Evolutionary conservation across 2,888 invertebrate species (phyloP), one percentile per base, ranked within the genome.

Genomic region (Protodeltote pygarga): DNA sequence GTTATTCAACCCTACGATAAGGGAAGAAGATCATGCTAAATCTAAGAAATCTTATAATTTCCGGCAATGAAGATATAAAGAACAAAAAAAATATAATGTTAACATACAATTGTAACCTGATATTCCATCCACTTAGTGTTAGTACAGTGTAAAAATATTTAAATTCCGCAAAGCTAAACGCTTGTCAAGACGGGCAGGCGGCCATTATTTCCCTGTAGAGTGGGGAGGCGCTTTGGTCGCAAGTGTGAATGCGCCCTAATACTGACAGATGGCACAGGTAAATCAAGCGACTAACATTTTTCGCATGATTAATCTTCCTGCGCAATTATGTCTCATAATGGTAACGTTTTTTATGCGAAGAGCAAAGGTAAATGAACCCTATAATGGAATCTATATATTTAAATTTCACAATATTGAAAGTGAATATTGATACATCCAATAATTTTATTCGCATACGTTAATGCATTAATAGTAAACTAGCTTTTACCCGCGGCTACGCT

Each of bases 181-280:
- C 28, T 58, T 63, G 63, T 51, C 64, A 63, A 61, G 58, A 63
- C 32, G 32, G 31, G 41, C 27, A 25, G 20, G 3, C 5, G 14
- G 38, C 29, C 21, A 46, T 55, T 55, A 40, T 27, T 65, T 24
- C 31, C 35, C n/a, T n/a, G n/a, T n/a, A n/a, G 29, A 35, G 48
- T 11, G 9, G 24, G 17, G 37, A 23, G 25, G 28, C 14, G 41
- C 6, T 27, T 34, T 32, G 41, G 57, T 37, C 28, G 35, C 38
- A 48, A 40, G 44, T 61, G 65, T 57, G 63, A 59, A 52, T 29
- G 48, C 52, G 20, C 46, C 53, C 59, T 83, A 83, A 82, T 77
- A 73, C 75, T 77, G 75, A 83, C 77, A 64, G 74, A 84, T 82
- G 75, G 74, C 59, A 51, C 53, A 75, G 72, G 76, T 83, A 81